phyloP scores from a whole-genome alignment of 1,140 invertebrate species.

The Neotoxoptera formosana region DNA sequence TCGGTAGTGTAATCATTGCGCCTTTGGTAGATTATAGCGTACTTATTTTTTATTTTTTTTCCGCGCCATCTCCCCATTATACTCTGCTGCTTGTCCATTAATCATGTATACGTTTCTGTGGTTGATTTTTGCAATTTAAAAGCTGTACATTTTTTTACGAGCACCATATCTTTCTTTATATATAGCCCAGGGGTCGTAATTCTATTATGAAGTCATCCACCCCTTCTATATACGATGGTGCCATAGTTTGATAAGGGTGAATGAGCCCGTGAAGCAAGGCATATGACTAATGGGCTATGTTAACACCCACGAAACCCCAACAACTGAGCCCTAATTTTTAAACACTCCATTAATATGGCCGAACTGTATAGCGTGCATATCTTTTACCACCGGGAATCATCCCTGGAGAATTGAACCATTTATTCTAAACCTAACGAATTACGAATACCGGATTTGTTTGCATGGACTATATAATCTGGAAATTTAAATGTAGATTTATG shows the following conservation, averaged over 20 bases:
- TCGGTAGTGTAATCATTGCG: not conserved
- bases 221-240: constrained; percentile 26
- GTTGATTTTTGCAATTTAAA: constrained; percentile 56
- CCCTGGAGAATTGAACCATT: constrained; percentile 46
- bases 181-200: constrained; percentile 28
- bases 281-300: constrained; percentile 56
- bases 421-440: not conserved
- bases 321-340: constrained; percentile 56
- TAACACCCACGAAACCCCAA: constrained; percentile 57
- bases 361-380: not conserved
- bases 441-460: constrained; percentile 18
- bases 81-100: constrained; percentile 2
- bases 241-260: constrained; percentile 31
- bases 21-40: not conserved
- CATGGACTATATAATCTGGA: constrained; percentile 24
- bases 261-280: not conserved
- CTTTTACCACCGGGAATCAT: not conserved
- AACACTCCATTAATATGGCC: constrained; percentile 52
- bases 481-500: constrained; percentile 44
- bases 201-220: constrained; percentile 54
- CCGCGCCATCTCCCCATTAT: not conserved
- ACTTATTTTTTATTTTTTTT: constrained; percentile 5
- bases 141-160: constrained; percentile 43
- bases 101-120: constrained; percentile 43
- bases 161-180: constrained; percentile 25